Percentiles rank a stretch among this genome's conserved stretches.
phyloP scores from a whole-genome alignment of 2,888 invertebrate species.

The Drosophila subsilvestris region DNA sequence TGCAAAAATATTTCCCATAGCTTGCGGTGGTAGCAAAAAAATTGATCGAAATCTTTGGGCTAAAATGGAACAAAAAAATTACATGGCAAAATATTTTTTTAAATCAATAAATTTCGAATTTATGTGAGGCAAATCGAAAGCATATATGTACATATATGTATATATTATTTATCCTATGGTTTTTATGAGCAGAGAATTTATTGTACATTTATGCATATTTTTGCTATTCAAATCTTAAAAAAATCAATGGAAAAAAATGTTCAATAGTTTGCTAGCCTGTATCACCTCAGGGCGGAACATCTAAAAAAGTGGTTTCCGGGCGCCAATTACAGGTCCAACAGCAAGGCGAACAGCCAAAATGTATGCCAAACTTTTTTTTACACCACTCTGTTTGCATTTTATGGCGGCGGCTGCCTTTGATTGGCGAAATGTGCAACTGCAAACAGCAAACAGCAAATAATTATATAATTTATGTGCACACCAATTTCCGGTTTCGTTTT shows the following conservation, averaged over 20 bases:
- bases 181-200: background rate
- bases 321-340: constrained; percentile 23
- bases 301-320: constrained; percentile 18
- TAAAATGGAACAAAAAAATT: background rate
- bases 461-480: constrained; percentile 36
- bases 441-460: constrained; percentile 23
- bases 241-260: background rate
- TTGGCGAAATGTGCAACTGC: constrained; percentile 5
- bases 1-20: constrained; percentile 1
- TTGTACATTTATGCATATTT: background rate
- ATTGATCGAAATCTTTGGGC: background rate
- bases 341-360: constrained; percentile 2
- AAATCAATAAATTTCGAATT: constrained; percentile 2
- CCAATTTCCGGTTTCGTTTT: constrained; percentile 24
- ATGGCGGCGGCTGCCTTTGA: constrained; percentile 21
- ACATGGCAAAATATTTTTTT: constrained; percentile 6
- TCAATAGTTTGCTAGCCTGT: background rate
- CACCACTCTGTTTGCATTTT: constrained; percentile 15
- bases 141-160: background rate
- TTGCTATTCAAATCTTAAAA: background rate
- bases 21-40: background rate
- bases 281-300: constrained; percentile 6
- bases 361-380: constrained; percentile 21
- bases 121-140: background rate
- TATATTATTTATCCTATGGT: background rate